Conservation (phyloP, 2,888 invertebrate species). For the Microctonus hyperodae region DNA sequence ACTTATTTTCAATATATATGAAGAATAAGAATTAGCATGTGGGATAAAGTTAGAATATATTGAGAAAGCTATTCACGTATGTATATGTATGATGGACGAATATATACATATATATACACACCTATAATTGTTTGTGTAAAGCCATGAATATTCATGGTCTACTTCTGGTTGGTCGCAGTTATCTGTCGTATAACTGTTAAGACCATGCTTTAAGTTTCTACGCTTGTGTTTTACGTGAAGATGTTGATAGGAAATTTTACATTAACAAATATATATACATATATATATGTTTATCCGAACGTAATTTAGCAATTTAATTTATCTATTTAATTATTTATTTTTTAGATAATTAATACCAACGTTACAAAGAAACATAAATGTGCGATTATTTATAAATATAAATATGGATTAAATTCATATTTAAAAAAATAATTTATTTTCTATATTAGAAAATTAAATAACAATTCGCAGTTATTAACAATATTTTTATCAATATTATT, state of each 20-base stretch:
- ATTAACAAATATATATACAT: neutral
- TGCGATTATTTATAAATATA: too few relatives aligned
- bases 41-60: constrained; percentile 7
- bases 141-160: constrained; percentile 32
- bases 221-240: neutral
- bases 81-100: too few relatives aligned
- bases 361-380: too few relatives aligned
- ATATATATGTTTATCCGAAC: neutral
- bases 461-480: too few relatives aligned
- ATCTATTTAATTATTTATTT: neutral
- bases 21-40: neutral
- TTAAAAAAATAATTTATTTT: too few relatives aligned
- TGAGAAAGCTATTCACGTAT: constrained; percentile 33
- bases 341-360: too few relatives aligned
- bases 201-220: constrained; percentile 8
- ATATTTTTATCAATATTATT: neutral
- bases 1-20: too few relatives aligned
- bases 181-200: constrained; percentile 31
- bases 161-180: constrained; percentile 29
- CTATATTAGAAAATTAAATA: too few relatives aligned
- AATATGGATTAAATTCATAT: too few relatives aligned
- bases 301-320: neutral
- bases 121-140: neutral
- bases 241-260: constrained; percentile 21
- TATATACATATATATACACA: neutral